A percentile compares a stretch with the other conserved stretches of the same genome.
Evolutionary conservation across 2,113 vertebrate genomes (phyloP).

Genomic region (Myxocyprinus asiaticus): DNA sequence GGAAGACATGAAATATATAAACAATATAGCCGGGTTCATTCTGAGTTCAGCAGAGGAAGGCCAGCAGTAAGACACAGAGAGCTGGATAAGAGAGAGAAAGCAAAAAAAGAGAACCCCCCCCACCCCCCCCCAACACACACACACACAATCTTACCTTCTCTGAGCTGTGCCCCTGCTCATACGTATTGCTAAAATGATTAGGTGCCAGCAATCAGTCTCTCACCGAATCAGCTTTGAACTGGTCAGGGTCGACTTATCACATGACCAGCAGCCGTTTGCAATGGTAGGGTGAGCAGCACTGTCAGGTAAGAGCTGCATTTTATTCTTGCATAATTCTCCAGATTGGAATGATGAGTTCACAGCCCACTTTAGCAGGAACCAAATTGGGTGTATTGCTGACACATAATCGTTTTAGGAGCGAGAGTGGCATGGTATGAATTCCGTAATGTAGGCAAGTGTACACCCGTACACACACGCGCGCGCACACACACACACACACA

Average conservation of each 20-base stretch:
- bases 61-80: conserved; percentile 52
- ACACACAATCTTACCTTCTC: not conserved
- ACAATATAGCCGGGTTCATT: conserved; percentile 59
- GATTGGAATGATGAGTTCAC: conserved; percentile 77
- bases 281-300: conserved; percentile 53
- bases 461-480: not conserved
- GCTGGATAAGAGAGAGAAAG: conserved; percentile 24
- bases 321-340: conserved; percentile 72
- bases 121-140: too few species aligned
- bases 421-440: conserved; percentile 40
- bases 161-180: conserved; percentile 58
- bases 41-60: conserved; percentile 59
- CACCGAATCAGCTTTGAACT: conserved; percentile 75
- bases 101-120: conserved; percentile 44
- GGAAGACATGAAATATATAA: conserved; percentile 58
- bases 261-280: conserved; percentile 66
- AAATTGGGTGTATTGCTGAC: conserved; percentile 74
- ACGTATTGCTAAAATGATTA: conserved; percentile 77
- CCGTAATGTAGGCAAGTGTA: conserved; percentile 36
- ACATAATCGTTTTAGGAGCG: conserved; percentile 75
- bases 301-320: conserved; percentile 73
- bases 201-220: conserved; percentile 72
- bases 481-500: not conserved
- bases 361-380: conserved; percentile 70
- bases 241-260: conserved; percentile 75